A percentile compares a stretch with the other conserved stretches of the same genome.
Conservation (phyloP, 2,888 invertebrate species). For the Oscheius sp. region DNA sequence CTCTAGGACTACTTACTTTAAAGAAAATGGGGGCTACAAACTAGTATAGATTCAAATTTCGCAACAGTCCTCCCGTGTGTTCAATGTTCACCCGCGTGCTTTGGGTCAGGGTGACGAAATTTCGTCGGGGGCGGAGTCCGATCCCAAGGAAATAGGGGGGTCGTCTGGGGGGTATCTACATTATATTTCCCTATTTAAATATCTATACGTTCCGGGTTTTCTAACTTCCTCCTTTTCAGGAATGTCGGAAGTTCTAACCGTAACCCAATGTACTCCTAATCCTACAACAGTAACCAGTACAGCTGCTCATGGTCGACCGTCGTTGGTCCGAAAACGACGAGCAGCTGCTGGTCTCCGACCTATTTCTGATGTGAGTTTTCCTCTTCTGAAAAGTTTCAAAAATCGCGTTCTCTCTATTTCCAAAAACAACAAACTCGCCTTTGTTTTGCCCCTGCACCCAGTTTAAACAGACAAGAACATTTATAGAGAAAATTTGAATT, state of each 20-base stretch:
- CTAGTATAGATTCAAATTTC: background rate
- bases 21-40: background rate
- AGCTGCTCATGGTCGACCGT: slow-evolving; percentile 16
- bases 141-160: slow-evolving; percentile 7
- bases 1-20: background rate
- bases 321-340: slow-evolving; percentile 23
- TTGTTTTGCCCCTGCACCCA: background rate
- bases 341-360: slow-evolving; percentile 17
- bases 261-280: background rate
- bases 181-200: background rate
- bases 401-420: no score
- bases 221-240: slow-evolving; percentile 3
- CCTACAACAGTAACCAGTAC: background rate
- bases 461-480: no score
- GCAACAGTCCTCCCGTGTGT: slow-evolving; percentile 20
- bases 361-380: slow-evolving; percentile 18
- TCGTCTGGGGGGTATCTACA: background rate
- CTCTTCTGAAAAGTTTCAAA: no score
- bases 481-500: no score
- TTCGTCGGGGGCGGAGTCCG: slow-evolving; percentile 25
- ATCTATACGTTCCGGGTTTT: background rate
- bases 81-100: slow-evolving; percentile 34
- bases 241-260: slow-evolving; percentile 35
- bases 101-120: slow-evolving; percentile 35
- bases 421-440: background rate